Percentiles rank a stretch among this genome's conserved stretches.
These are phyloP conservation scores for Cylloceria caligata DNA, from an alignment of 2,888 invertebrate species.

Conservation along the genomic window DNA sequence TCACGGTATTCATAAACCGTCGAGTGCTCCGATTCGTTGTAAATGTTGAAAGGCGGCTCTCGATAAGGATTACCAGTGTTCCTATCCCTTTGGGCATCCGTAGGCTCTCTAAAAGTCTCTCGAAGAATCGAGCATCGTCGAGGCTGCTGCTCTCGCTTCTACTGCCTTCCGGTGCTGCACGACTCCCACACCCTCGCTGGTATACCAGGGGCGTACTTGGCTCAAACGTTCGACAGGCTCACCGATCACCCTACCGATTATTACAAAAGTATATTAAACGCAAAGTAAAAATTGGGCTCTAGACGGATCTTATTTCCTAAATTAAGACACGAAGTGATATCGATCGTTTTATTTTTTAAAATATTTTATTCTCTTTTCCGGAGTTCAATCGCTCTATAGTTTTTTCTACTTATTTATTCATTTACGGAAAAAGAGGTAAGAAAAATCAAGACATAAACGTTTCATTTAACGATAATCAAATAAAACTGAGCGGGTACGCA, in stretches of 20 bases:
- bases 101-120: slow-evolving; percentile 29
- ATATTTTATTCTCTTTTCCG: no score
- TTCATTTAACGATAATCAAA: no score
- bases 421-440: no score
- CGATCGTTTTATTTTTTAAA: no score
- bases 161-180: slow-evolving; percentile 60
- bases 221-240: slow-evolving; percentile 2
- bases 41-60: slow-evolving; percentile 3
- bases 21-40: slow-evolving; percentile 14
- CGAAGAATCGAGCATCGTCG: slow-evolving; percentile 42
- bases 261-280: not conserved
- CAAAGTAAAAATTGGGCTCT: not conserved
- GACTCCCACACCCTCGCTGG: slow-evolving; percentile 70
- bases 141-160: slow-evolving; percentile 25
- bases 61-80: slow-evolving; percentile 20
- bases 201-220: slow-evolving; percentile 45
- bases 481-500: no score
- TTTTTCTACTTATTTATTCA: no score
- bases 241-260: not conserved
- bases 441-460: no score
- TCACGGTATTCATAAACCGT: not conserved
- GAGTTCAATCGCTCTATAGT: no score
- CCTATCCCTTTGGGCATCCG: slow-evolving; percentile 57
- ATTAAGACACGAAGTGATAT: no score
- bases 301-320: not conserved